Base-by-base conservation (phyloP, 2,888 invertebrate species). In the Cotesia congregata region DNA sequence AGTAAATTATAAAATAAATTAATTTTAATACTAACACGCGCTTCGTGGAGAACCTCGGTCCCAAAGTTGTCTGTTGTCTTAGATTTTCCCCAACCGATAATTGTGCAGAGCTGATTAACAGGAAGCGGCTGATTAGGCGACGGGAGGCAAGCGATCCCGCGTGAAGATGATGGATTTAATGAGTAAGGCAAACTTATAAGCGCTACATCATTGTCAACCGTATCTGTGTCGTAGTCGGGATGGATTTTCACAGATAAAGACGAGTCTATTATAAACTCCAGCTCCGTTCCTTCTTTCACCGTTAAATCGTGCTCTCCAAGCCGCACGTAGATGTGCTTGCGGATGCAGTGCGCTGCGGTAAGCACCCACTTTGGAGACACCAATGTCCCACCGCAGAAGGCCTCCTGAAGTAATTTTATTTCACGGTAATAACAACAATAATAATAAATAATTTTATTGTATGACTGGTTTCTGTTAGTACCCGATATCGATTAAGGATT, bases 61-160 rank as follows among this genome's bases (percentile, higher is more conserved):
- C 98, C 98, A 83, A 94, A 94, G 6, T 93, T 92, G 85, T 96
- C 95, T 0, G 93, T 93, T 72, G 94, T 92, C 65, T 93, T 91
- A 74, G 94, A 92, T 90, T 97, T 97, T 17, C 98, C 98, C 98
- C 98, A 98, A 0, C 98, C 98, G 78, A 97, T 93, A 79, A 97
- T 97, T 1, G 95, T 94, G 87, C 97, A 98, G 41, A 93, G 91
- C 89, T 93, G 90, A 90, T 93, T 90, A 4, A 92, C 91, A 0
- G 94, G 93, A 75, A 95, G 90, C 0, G 92, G 90, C 84, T 94
- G 94, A 73, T 91, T 91, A 1, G 93, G 92, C n/a, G 91, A 90
- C 0, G 98, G 98, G 73, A 98, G 90, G 85, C 98, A 98, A 6
- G 96, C 97, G 77, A 94, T 92, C 0, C 94, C 93, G 70, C 91